phyloP scores from a whole-genome alignment of 2,797 vertebrate genomes.

The Schizopygopsis pylzovi region DNA sequence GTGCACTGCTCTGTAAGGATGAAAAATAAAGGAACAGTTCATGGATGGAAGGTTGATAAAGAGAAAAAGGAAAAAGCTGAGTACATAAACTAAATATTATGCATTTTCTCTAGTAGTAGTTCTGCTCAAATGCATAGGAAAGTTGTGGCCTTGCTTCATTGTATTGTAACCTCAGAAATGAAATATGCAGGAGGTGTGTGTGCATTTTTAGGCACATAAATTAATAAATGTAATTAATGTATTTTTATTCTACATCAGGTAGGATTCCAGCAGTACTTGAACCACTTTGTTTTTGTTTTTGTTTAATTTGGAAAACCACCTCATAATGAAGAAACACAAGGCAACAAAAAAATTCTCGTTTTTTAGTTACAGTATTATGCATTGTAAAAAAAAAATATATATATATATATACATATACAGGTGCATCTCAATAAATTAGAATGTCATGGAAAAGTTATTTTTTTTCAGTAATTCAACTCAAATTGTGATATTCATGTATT shows the following conservation, averaged over 20 bases:
- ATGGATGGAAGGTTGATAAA: background rate
- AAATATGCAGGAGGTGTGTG: background rate
- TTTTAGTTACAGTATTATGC: background rate
- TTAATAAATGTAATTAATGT: background rate
- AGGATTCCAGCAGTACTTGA: background rate
- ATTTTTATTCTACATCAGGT: background rate
- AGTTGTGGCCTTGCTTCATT: background rate
- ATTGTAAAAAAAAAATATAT: background rate
- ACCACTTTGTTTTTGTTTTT: background rate
- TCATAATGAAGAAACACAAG: background rate
- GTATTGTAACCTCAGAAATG: background rate
- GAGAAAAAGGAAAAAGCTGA: background rate
- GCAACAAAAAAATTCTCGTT: background rate
- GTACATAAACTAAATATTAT: background rate
- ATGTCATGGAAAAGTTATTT: no score
- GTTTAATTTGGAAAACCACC: background rate
- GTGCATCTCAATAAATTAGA: no score
- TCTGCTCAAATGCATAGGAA: background rate
- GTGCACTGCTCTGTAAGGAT: conserved; percentile 86
- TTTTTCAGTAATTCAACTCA: no score
- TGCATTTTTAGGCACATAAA: background rate
- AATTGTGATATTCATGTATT: no score
- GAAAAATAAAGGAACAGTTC: conserved; percentile 1
- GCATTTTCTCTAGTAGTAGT: background rate
- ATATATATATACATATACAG: no score